Conservation (phyloP, 2,888 invertebrate genomes). For the Bellardia pandia region DNA sequence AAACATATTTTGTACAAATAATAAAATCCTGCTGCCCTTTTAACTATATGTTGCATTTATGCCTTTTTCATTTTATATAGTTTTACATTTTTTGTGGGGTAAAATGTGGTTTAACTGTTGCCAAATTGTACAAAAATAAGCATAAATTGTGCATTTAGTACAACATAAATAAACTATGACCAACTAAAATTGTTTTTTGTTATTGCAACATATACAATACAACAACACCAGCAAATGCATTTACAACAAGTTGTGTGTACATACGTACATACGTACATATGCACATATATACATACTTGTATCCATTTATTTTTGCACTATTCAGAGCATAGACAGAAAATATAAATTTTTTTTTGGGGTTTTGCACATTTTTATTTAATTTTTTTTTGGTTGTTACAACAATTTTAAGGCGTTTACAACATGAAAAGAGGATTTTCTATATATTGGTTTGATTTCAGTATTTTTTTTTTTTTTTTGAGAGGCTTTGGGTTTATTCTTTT, state of each 20-base stretch:
- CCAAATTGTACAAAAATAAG: conserved; percentile 72
- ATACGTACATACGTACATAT: background rate
- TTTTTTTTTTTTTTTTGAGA: background rate
- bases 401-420: conserved; percentile 68
- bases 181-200: conserved; percentile 16
- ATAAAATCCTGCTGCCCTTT: conserved; percentile 32
- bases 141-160: conserved; percentile 72
- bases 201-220: background rate
- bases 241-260: background rate
- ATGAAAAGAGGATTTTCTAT: conserved; percentile 66
- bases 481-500: conserved; percentile 8
- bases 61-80: conserved; percentile 44
- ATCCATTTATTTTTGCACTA: conserved; percentile 23
- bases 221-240: conserved; percentile 8
- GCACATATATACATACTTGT: background rate
- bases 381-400: conserved; percentile 26
- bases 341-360: conserved; percentile 4
- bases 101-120: conserved; percentile 72
- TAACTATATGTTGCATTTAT: conserved; percentile 52
- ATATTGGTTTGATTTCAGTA: conserved; percentile 45
- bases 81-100: conserved; percentile 21
- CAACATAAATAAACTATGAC: conserved; percentile 69
- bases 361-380: conserved; percentile 54
- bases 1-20: background rate
- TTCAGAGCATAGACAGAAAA: conserved; percentile 56